Base-by-base conservation (phyloP, 1,140 invertebrate species). In the Colletes latitarsis region DNA sequence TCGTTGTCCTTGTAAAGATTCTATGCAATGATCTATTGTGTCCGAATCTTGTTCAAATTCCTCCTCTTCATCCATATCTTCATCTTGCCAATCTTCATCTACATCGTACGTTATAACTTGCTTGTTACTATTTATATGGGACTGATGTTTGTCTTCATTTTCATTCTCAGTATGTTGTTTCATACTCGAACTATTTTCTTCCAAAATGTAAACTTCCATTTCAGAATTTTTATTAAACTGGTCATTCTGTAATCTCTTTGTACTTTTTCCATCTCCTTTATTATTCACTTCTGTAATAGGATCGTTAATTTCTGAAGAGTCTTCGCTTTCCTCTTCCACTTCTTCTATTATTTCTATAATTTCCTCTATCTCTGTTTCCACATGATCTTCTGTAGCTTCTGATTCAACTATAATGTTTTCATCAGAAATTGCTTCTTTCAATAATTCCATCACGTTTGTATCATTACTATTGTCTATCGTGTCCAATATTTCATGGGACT, bases 51-150 rank as follows among this genome's bases (percentile, higher is more conserved):
- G 53, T 39, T 80, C 81, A 15, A 73, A 77, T 0, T 77, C 77
- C 6, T 77, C 78, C 46, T 86, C 76, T 60, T 89, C 88, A 21
- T 93, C 92, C 30, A 89, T 67, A 6, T 93, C 93, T 39, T 93
- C 92, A 39, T 93, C 91, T 62, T 92, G 90, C 92, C 92, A 93
- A 73, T 93, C 93, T 46, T 92, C 92, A 14, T 90, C 89, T 3
- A 90, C 87, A 78, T 93, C 91, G 41, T 93, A 93, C 1, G 85
- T 76, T 57, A 92, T 79, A 43, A 90, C 63, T 64, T 85, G 82
- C 21, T 91, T 90, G 8, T 66, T 78, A 43, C 17, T 83, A 41
- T 9, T 80, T 17, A 83, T 75, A 3, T 78, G 17, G 1, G 15
- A 43, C 1, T 17, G 49, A 17, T 49, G 60, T 19, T 76, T 76